Evolutionary conservation across 2,113 vertebrate genomes (phyloP).

Genomic region (cattle (Bos taurus)): DNA sequence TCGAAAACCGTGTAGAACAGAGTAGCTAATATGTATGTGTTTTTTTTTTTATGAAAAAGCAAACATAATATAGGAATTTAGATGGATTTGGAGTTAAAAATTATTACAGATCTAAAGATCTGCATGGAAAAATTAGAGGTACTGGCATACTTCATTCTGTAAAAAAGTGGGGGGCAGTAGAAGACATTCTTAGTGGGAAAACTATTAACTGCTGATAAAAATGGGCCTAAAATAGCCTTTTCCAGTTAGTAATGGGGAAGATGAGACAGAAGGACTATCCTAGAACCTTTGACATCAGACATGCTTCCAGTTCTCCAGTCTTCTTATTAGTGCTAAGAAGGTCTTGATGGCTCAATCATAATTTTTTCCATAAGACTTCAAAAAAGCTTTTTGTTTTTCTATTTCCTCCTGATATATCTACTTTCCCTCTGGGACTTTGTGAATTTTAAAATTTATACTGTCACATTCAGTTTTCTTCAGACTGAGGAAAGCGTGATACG

Average conservation of each 20-base stretch:
- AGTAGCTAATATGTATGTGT: background rate
- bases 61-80: background rate
- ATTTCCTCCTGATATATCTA: background rate
- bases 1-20: background rate
- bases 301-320: background rate
- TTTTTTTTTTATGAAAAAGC: background rate
- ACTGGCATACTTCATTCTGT: background rate
- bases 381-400: background rate
- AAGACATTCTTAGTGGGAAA: background rate
- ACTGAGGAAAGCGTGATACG: background rate
- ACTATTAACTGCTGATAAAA: background rate
- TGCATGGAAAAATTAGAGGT: background rate
- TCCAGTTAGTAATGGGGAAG: background rate
- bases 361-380: background rate
- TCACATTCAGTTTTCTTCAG: conserved; percentile 18
- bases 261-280: background rate
- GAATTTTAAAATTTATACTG: conserved; percentile 24
- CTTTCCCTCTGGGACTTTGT: background rate
- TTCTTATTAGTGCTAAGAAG: background rate
- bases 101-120: background rate
- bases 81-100: background rate
- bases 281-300: background rate
- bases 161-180: background rate
- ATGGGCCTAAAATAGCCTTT: background rate
- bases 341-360: background rate